phyloP scores from a whole-genome alignment of 2,888 invertebrate genomes.

The Trichogramma dendrolimi region DNA sequence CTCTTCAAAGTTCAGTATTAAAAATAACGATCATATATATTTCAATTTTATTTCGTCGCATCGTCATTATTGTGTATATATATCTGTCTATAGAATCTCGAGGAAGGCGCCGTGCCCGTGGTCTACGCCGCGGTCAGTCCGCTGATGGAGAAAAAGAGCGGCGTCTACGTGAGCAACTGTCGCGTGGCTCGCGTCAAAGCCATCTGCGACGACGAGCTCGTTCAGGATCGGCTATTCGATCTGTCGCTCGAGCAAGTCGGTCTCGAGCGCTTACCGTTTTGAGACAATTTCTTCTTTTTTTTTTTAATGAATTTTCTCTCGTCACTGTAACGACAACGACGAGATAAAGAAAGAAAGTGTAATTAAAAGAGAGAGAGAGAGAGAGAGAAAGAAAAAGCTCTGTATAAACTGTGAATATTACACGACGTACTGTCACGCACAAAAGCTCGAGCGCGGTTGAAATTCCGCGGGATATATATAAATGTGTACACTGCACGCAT shows the following conservation, averaged over 20 bases:
- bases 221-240: constrained; percentile 67
- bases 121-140: constrained; percentile 73
- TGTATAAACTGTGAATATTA: too few species aligned
- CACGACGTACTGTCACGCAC: too few species aligned
- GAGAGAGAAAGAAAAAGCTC: too few species aligned
- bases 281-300: too few species aligned
- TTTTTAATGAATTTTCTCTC: too few species aligned
- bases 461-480: too few species aligned
- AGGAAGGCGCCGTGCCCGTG: constrained; percentile 75
- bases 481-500: too few species aligned
- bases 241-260: constrained; percentile 54
- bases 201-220: constrained; percentile 57
- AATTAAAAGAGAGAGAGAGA: too few species aligned
- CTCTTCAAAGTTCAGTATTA: constrained; percentile 66
- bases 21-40: background rate
- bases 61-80: background rate
- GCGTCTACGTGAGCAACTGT: constrained; percentile 79
- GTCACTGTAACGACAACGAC: too few species aligned
- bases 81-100: constrained; percentile 59
- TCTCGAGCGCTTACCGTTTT: constrained; percentile 31
- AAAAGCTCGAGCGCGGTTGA: too few species aligned
- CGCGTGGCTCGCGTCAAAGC: constrained; percentile 57
- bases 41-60: too few species aligned
- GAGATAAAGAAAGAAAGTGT: too few species aligned
- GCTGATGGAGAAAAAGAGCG: constrained; percentile 69